Evolutionary conservation across 35 echinoderm and acorn worm genomes (phyloP).

Genomic region (Apostichopus californicus): DNA sequence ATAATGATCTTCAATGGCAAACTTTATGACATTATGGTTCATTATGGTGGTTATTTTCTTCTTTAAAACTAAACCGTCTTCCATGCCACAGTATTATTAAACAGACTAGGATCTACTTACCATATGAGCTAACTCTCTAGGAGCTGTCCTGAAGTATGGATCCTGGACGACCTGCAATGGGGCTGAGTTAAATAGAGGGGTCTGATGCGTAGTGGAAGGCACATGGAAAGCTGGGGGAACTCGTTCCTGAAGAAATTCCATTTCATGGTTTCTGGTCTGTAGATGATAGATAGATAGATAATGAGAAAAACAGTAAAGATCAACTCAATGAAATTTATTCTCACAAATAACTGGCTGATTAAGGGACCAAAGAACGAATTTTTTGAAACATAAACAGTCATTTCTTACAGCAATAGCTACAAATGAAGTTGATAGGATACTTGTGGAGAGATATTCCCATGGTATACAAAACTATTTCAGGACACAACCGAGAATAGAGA

Average conservation of each 20-base stretch:
- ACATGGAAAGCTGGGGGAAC: conserved; percentile 91
- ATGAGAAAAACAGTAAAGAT: too few species aligned
- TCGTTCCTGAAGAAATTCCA: conserved; percentile 88
- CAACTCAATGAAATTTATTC: too few species aligned
- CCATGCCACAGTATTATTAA: not conserved
- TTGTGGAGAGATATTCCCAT: too few species aligned
- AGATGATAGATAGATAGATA: not conserved
- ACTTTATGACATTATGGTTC: not conserved
- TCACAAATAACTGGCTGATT: too few species aligned
- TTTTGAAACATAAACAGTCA: too few species aligned
- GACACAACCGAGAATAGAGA: too few species aligned
- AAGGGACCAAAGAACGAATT: too few species aligned
- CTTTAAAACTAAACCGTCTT: not conserved
- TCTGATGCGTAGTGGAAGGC: conserved; percentile 95
- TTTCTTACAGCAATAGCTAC: too few species aligned
- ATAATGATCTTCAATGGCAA: not conserved
- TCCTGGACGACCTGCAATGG: conserved; percentile 89
- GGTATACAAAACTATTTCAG: too few species aligned
- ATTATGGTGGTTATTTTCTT: not conserved
- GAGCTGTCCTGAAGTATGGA: conserved; percentile 71
- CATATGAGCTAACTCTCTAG: conserved; percentile 88
- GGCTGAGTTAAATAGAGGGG: conserved; percentile 76
- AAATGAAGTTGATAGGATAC: too few species aligned
- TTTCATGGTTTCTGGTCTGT: conserved; percentile 83
- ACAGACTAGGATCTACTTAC: conserved; percentile 53